These are phyloP conservation scores for Paramisgurnus dabryanus DNA, from an alignment of 2,113 vertebrate species.

Conservation along the genomic window DNA sequence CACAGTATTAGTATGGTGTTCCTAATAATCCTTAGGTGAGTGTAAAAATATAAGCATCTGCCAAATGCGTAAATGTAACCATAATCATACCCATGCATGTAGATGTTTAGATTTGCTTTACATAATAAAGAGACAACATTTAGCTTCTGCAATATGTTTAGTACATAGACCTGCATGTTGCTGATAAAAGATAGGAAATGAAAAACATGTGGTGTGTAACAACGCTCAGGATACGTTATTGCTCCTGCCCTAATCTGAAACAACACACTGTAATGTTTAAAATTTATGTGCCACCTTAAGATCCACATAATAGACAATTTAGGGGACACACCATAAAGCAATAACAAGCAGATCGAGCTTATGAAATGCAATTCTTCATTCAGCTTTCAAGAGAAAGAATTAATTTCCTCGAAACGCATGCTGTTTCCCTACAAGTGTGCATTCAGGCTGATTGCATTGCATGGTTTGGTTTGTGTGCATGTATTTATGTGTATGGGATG, in stretches of 20 bases:
- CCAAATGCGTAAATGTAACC: not conserved
- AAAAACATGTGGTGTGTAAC: constrained; percentile 14
- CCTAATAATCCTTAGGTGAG: too few species aligned
- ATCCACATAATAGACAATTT: constrained; percentile 32
- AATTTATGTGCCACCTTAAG: constrained; percentile 39
- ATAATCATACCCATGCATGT: not conserved
- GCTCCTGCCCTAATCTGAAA: constrained; percentile 12
- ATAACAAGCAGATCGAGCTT: constrained; percentile 40
- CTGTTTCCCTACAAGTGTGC: constrained; percentile 12
- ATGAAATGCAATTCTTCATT: constrained; percentile 45
- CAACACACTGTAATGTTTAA: constrained; percentile 21
- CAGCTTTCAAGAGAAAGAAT: constrained; percentile 1
- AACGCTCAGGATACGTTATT: constrained; percentile 10
- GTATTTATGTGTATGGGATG: not conserved
- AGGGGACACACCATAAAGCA: constrained; percentile 28
- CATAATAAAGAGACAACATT: constrained; percentile 16
- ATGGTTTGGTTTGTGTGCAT: constrained; percentile 4
- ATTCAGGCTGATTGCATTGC: constrained; percentile 3
- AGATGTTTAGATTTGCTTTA: not conserved
- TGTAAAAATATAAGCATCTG: too few species aligned
- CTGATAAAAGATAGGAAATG: constrained; percentile 28
- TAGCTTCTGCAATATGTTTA: not conserved
- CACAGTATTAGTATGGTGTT: too few species aligned
- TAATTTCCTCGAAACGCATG: not conserved
- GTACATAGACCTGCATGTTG: not conserved